Base-by-base conservation (phyloP, 2,113 vertebrate species). In the Lampris incognitus region DNA sequence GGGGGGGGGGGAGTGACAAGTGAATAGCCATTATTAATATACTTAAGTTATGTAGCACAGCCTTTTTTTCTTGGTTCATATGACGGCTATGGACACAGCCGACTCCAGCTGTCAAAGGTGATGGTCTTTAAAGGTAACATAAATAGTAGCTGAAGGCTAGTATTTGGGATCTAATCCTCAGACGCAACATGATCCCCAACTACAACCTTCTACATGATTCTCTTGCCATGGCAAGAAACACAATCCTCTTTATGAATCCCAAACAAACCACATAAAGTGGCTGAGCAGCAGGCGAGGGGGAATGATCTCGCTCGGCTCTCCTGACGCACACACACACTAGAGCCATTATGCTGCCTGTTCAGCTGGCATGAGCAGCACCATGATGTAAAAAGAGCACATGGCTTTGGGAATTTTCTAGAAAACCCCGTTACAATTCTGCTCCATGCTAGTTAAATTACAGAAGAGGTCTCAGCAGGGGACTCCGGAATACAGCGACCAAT, bases 371-470 rank as follows among this genome's bases (percentile, higher is more conserved):
- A 78, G 83, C 79, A 59, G 77, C 40, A 11, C 70, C 69, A 40
- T n/a, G 46, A 72, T 69, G 81, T 77, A 84, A 88, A 24, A 87
- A 88, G 69, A 77, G 75, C 65, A 85, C 62, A 77, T 61, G 63
- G 86, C 88, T 91, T 3, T 65, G 81, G 81, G 90, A 88, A 74
- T 90, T 90, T 87, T 90, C 84, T 66, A 37, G 72, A 86, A 85
- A 88, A 89, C 61, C 24, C 80, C 76, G 66, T 87, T 82, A 80
- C 86, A 84, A 75, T 86, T 84, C 82, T 82, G 71, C 78, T 88
- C 82, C 80, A 64, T 75, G 87, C 88, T 86, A 81, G 87, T 92
- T 93, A 92, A 91, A 92, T 92, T 89, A 92, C 87, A 90, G 87
- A 87, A 81, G 87, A 80, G 81, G 80, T 87, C 89, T 66, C 85